A percentile compares a stretch with the other conserved stretches of the same genome.
Evolutionary conservation across 2,888 invertebrate genomes (phyloP).

Genomic region (Cantharis rufa): DNA sequence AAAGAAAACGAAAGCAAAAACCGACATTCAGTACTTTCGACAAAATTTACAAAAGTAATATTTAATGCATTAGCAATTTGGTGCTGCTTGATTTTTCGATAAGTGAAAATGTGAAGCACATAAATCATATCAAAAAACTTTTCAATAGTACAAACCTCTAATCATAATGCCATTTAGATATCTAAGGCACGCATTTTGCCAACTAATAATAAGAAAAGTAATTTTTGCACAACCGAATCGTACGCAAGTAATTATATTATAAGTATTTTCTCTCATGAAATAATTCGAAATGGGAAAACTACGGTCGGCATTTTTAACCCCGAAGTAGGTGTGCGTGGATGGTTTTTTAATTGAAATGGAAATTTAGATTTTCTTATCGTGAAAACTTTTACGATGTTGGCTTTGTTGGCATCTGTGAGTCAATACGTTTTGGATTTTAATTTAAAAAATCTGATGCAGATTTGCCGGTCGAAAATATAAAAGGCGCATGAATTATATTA

Average conservation of each 20-base stretch:
- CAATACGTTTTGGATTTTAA: not conserved
- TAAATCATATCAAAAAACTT: not conserved
- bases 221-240: not conserved
- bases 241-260: not conserved
- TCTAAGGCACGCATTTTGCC: not conserved
- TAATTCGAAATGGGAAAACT: not conserved
- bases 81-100: not conserved
- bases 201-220: not conserved
- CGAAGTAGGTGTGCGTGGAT: not conserved
- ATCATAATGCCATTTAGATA: not conserved
- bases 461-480: not conserved
- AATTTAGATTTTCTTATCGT: not conserved
- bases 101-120: not conserved
- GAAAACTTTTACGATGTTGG: not conserved
- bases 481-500: constrained; percentile 47
- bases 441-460: not conserved
- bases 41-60: not conserved
- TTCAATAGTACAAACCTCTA: not conserved
- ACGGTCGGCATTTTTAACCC: not conserved
- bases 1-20: not conserved
- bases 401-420: not conserved
- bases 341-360: not conserved
- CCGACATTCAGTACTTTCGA: too few relatives aligned
- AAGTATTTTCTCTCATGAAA: not conserved
- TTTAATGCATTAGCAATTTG: not conserved